Evolutionary conservation across 2,888 invertebrate species (phyloP).

Genomic region (Eristalinus sepulchralis): DNA sequence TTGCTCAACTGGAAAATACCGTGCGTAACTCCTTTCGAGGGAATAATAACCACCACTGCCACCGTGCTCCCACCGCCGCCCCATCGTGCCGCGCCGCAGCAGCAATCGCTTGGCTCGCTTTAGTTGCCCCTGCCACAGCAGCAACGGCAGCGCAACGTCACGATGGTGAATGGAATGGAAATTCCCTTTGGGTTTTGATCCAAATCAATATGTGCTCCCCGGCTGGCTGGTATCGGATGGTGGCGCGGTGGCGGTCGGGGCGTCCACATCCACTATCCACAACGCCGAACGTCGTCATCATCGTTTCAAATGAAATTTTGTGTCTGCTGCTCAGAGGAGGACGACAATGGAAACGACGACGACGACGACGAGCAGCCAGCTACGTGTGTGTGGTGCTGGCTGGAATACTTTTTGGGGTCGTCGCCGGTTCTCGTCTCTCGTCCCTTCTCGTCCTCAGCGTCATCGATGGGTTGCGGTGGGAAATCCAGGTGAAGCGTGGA

Average conservation of each 20-base stretch:
- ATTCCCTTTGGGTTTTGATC: slow-evolving; percentile 68
- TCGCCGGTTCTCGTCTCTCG: slow-evolving; percentile 42
- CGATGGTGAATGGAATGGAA: slow-evolving; percentile 20
- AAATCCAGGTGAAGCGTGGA: slow-evolving; percentile 19
- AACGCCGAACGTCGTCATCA: slow-evolving; percentile 31
- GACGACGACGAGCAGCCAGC: not conserved
- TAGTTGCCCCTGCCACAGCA: not conserved
- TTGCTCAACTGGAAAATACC: slow-evolving; percentile 67
- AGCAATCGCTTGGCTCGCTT: not conserved
- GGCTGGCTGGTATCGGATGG: slow-evolving; percentile 5
- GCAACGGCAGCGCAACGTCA: not conserved
- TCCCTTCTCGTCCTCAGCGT: not conserved
- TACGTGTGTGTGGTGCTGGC: not conserved
- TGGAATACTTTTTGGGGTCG: slow-evolving; percentile 62
- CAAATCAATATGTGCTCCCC: slow-evolving; percentile 65
- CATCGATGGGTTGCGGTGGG: not conserved
- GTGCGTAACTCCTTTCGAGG: slow-evolving; percentile 57
- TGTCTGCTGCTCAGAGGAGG: slow-evolving; percentile 49
- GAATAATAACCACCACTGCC: slow-evolving; percentile 34
- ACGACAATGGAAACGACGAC: not conserved
- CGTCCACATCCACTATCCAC: slow-evolving; percentile 9
- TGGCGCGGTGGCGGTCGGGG: not conserved
- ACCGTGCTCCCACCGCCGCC: slow-evolving; percentile 5
- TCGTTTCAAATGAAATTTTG: slow-evolving; percentile 64
- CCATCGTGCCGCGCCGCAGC: not conserved